Evolutionary conservation across 2,888 invertebrate genomes (phyloP), one percentile per base, ranked within the genome.

Genomic region (Parapristionchus giblindavisi): DNA sequence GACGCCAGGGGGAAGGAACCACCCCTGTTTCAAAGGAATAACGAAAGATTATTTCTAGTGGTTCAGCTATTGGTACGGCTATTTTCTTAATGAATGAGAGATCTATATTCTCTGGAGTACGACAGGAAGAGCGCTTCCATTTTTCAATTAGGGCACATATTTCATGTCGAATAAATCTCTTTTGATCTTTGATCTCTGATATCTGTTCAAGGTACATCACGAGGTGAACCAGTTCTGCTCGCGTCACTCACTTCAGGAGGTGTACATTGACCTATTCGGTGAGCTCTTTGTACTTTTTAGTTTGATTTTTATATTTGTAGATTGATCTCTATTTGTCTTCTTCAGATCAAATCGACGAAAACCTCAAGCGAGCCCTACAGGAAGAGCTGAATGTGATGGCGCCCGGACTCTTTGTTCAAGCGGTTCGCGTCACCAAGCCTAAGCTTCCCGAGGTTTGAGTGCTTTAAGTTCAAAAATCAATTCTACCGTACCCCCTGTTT

Each of bases 191-290:
- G 21, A 36, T 54, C 36, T 70, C 34, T 66, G 66, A 51, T 66
- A 17, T 66, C 68, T 54, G 11, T n/a, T 54, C 29, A 63, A 74
- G 74, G 75, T 75, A 11, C 85, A 85, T 60, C 95, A 95, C 88
- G 94, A 95, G 89, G 90, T 95, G 71, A 95, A 95, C 89, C 95
- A 95, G 89, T 95, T 95, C 89, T 95, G 95, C 89, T 94, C 94
- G 84, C 92, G 93, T 2, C 94, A 95, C 88, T 92, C 92, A 5
- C 89, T 95, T 51, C 95, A 95, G 85, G 94, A 95, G 89, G 94
- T 91, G 17, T 94, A 95, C 87, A 95, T 95, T 84, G 94, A 94
- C 89, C 89, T 94, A 24, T 95, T 95, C 89, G 94, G 90, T 90
- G 81, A 86, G 88, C 83, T 29, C 14, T 61, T 36, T 8, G 43